These are phyloP conservation scores for Knipowitschia caucasica DNA, from an alignment of 2,797 vertebrate species.

Conservation along the genomic window DNA sequence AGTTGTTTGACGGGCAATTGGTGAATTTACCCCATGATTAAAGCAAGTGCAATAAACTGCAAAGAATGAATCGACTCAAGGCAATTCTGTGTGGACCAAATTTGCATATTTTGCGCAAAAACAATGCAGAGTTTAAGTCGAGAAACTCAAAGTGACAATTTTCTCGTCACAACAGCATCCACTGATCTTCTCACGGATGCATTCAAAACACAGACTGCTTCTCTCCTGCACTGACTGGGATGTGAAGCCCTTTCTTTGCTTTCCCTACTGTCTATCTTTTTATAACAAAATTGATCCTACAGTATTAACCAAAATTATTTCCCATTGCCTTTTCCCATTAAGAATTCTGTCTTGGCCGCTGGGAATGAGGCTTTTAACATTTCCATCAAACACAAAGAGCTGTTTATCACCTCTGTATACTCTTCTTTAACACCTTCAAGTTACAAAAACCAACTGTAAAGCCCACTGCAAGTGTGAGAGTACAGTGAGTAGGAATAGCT, in stretches of 20 bases:
- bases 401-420: slow-evolving; percentile 13
- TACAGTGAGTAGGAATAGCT: too few relatives aligned
- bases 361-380: slow-evolving; percentile 21
- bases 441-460: slow-evolving; percentile 11
- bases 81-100: background rate
- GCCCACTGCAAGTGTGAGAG: too few relatives aligned
- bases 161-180: background rate
- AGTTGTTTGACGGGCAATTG: background rate
- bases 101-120: background rate
- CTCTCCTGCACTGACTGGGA: background rate
- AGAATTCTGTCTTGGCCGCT: background rate
- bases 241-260: background rate
- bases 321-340: background rate
- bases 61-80: slow-evolving; percentile 2
- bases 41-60: background rate
- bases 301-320: background rate
- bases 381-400: slow-evolving; percentile 1
- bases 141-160: background rate
- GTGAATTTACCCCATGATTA: slow-evolving; percentile 1
- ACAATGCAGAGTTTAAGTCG: background rate
- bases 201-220: background rate
- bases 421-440: slow-evolving; percentile 14
- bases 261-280: too few relatives aligned
- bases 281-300: background rate
- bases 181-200: background rate